These are phyloP conservation scores for Aleadryas rufinucha DNA, from an alignment of 2,113 vertebrate species.

Conservation along the genomic window DNA sequence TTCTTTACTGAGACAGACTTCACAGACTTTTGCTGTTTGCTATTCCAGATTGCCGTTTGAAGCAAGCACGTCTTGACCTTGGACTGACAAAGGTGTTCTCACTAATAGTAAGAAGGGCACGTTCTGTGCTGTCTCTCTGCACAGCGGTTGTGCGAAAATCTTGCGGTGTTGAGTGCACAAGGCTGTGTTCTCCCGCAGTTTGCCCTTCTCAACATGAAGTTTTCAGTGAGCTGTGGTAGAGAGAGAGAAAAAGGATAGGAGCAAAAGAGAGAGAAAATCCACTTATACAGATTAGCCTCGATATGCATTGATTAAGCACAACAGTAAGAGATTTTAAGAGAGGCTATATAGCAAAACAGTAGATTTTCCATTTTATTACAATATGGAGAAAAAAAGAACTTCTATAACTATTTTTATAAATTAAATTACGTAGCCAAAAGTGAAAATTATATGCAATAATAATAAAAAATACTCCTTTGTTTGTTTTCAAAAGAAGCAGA, in stretches of 20 bases:
- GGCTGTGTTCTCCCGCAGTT: not conserved
- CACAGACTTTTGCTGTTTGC: not conserved
- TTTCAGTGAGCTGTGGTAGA: constrained; percentile 9
- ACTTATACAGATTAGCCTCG: not conserved
- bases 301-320: not conserved
- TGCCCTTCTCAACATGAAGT: not conserved
- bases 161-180: not conserved
- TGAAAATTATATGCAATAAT: constrained; percentile 15
- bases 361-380: constrained; percentile 30
- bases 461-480: not conserved
- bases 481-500: not conserved
- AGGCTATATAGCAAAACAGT: not conserved
- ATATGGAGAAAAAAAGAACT: not conserved
- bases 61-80: not conserved
- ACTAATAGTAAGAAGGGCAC: not conserved
- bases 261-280: not conserved
- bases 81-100: not conserved
- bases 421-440: not conserved
- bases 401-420: not conserved
- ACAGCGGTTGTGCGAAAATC: not conserved
- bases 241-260: not conserved
- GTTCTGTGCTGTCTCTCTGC: not conserved
- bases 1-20: not conserved
- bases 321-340: constrained; percentile 11
- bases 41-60: not conserved